These are phyloP conservation scores for Phyllotis vaccarum DNA, from an alignment of 2,797 vertebrate genomes.

Conservation along the genomic window DNA sequence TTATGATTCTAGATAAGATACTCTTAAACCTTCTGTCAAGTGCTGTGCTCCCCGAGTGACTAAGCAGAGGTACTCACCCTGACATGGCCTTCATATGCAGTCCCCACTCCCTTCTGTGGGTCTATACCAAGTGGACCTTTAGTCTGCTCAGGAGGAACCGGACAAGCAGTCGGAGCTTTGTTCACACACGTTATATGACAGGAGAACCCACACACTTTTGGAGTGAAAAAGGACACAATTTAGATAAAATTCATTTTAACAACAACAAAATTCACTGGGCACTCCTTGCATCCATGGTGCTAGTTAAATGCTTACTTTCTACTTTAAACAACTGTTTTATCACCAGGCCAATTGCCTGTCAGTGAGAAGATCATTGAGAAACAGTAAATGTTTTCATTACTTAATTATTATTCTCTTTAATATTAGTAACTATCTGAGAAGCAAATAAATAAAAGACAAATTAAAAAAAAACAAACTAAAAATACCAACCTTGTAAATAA, in stretches of 20 bases:
- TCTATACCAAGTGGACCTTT: slow-evolving; percentile 98
- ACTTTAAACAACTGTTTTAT: slow-evolving; percentile 35
- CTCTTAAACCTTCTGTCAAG: slow-evolving; percentile 4
- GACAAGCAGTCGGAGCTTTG: slow-evolving; percentile 97
- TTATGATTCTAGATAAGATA: slow-evolving; percentile 56
- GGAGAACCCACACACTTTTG: slow-evolving; percentile 96
- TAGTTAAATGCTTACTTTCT: neutral
- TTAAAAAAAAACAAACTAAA: neutral
- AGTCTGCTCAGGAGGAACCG: slow-evolving; percentile 97
- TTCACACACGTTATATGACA: slow-evolving; percentile 99
- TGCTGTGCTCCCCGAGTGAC: neutral
- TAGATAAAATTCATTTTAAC: slow-evolving; percentile 55
- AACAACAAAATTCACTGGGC: neutral
- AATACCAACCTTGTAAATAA: neutral
- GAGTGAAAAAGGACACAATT: slow-evolving; percentile 43
- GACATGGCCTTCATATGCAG: slow-evolving; percentile 97
- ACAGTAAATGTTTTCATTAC: neutral
- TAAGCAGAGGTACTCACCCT: slow-evolving; percentile 90
- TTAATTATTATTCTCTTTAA: slow-evolving; percentile 49
- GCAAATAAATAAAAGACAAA: neutral
- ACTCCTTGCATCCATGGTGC: neutral
- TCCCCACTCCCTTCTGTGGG: slow-evolving; percentile 97
- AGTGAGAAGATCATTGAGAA: slow-evolving; percentile 51
- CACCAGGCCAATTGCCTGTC: neutral
- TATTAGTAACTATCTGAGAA: slow-evolving; percentile 34